Conservation (phyloP, 2,888 invertebrate genomes). For the Euclidia mi region DNA sequence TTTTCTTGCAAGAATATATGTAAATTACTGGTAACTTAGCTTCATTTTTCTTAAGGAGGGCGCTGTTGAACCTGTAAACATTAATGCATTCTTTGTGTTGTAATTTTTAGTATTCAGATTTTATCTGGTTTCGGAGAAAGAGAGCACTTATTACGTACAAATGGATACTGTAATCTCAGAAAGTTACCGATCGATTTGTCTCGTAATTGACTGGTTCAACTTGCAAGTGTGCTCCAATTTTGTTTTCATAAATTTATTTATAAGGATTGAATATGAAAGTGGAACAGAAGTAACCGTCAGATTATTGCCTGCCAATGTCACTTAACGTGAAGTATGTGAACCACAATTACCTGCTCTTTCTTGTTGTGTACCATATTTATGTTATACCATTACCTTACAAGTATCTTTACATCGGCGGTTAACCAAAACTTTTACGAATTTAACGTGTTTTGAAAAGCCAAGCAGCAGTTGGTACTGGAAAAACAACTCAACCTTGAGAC, state of each 20-base stretch:
- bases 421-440: background rate
- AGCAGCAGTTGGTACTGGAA: conserved; percentile 18
- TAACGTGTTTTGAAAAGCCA: conserved; percentile 9
- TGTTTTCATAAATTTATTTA: conserved; percentile 15
- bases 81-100: conserved; percentile 27
- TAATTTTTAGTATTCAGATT: conserved; percentile 35
- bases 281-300: conserved; percentile 22
- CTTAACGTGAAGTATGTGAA: background rate
- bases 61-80: conserved; percentile 31
- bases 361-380: background rate
- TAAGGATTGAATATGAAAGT: conserved; percentile 29
- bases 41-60: conserved; percentile 34
- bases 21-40: conserved; percentile 46
- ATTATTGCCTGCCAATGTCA: conserved; percentile 11
- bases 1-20: conserved; percentile 41
- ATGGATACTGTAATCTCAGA: conserved; percentile 44
- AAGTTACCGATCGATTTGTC: conserved; percentile 38
- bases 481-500: conserved; percentile 62
- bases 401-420: background rate
- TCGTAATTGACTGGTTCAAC: conserved; percentile 46
- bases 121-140: conserved; percentile 35
- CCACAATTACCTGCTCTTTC: background rate
- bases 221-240: conserved; percentile 38
- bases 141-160: conserved; percentile 37
- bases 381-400: background rate